These are phyloP conservation scores for Gonatopus flavifemur DNA, from an alignment of 1,140 invertebrate species.

Conservation along the genomic window DNA sequence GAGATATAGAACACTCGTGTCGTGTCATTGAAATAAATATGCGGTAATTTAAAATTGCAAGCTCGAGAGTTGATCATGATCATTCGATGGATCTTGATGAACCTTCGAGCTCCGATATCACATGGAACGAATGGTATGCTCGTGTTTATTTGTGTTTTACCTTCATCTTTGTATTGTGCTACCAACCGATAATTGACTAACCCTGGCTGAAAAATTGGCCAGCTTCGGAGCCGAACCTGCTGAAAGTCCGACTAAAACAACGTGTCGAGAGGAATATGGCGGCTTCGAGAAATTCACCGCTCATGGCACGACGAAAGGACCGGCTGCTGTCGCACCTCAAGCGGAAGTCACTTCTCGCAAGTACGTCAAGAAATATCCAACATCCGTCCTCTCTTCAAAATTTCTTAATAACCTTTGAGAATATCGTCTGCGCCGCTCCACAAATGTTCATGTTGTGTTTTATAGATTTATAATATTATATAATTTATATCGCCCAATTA, in stretches of 20 bases:
- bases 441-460: too few species aligned
- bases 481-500: too few species aligned
- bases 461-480: too few species aligned
- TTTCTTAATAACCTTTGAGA: background rate
- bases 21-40: too few species aligned
- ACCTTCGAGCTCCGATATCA: too few species aligned
- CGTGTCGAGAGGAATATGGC: conserved; percentile 81
- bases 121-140: too few species aligned
- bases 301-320: conserved; percentile 82
- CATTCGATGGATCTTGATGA: too few species aligned
- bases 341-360: conserved; percentile 74
- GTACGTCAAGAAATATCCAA: conserved; percentile 64
- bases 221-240: conserved; percentile 97
- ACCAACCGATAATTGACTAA: conserved; percentile 36
- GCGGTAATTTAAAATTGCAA: too few species aligned
- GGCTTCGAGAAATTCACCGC: conserved; percentile 70
- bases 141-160: too few species aligned
- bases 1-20: too few species aligned
- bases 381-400: too few species aligned
- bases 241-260: conserved; percentile 95
- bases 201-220: conserved; percentile 56
- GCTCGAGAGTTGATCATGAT: too few species aligned
- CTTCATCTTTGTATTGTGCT: conserved; percentile 1
- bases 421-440: background rate
- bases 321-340: conserved; percentile 75